Evolutionary conservation across 2,888 invertebrate genomes (phyloP).

Genomic region (Netelia melanura): DNA sequence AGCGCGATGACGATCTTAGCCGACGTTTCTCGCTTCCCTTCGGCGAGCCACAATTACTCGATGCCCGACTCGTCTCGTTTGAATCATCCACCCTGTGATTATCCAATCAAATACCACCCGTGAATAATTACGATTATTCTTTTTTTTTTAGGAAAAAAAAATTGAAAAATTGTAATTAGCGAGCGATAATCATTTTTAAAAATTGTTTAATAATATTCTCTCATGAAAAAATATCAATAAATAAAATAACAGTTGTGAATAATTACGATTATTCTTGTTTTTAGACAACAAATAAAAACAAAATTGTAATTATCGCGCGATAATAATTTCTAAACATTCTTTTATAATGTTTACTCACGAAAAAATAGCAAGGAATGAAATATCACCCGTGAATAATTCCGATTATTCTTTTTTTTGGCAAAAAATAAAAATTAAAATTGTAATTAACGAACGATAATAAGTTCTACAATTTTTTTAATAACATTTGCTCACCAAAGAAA

Average conservation of each 20-base stretch:
- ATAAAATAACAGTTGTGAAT: no score
- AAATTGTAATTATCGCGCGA: neutral
- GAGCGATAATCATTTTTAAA: no score
- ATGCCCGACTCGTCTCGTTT: slow-evolving; percentile 74
- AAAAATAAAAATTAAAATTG: neutral
- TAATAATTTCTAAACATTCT: neutral
- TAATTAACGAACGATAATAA: no score
- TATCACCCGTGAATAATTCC: neutral
- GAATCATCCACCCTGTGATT: slow-evolving; percentile 64
- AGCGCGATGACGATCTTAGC: slow-evolving; percentile 74
- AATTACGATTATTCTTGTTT: no score
- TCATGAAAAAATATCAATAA: no score
- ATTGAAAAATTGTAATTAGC: neutral
- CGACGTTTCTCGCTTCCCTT: slow-evolving; percentile 70
- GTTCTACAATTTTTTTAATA: no score
- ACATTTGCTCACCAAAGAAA: no score
- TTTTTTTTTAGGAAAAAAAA: neutral
- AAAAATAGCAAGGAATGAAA: slow-evolving; percentile 52
- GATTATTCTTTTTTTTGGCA: neutral
- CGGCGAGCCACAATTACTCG: slow-evolving; percentile 73
- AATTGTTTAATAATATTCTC: no score
- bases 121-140: neutral
- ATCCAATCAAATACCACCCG: neutral
- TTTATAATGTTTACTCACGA: slow-evolving; percentile 46
- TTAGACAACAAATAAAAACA: no score